These are phyloP conservation scores for Trialeurodes vaporariorum DNA, from an alignment of 1,140 invertebrate genomes.

Conservation along the genomic window DNA sequence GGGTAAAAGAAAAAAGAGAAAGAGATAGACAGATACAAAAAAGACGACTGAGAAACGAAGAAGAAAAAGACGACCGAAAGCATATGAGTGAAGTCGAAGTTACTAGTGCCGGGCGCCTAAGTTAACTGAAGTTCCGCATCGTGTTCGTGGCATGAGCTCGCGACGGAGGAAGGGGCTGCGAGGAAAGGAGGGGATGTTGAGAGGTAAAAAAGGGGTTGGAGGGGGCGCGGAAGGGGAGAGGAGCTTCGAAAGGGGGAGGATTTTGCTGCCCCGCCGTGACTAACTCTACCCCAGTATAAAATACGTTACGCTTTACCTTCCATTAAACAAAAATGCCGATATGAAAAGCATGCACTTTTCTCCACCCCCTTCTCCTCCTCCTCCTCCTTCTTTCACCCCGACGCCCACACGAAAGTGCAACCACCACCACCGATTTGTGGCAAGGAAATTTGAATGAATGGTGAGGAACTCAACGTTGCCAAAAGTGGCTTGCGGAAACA, in stretches of 20 bases:
- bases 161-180: too few relatives aligned
- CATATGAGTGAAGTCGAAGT: background rate
- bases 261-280: background rate
- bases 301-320: background rate
- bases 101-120: background rate
- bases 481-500: too few relatives aligned
- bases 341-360: background rate
- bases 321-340: background rate
- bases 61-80: too few relatives aligned
- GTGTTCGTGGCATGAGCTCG: background rate
- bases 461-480: too few relatives aligned
- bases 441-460: too few relatives aligned
- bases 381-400: background rate
- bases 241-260: background rate
- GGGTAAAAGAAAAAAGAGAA: too few relatives aligned
- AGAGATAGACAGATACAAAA: too few relatives aligned
- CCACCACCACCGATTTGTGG: background rate
- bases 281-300: background rate
- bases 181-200: background rate
- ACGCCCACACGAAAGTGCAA: too few relatives aligned
- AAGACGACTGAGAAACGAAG: too few relatives aligned
- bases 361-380: background rate
- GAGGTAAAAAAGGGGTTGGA: background rate
- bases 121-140: background rate
- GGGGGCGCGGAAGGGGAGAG: background rate